Conservation (phyloP, 2,797 vertebrate genomes). For the Falco naumanni region DNA sequence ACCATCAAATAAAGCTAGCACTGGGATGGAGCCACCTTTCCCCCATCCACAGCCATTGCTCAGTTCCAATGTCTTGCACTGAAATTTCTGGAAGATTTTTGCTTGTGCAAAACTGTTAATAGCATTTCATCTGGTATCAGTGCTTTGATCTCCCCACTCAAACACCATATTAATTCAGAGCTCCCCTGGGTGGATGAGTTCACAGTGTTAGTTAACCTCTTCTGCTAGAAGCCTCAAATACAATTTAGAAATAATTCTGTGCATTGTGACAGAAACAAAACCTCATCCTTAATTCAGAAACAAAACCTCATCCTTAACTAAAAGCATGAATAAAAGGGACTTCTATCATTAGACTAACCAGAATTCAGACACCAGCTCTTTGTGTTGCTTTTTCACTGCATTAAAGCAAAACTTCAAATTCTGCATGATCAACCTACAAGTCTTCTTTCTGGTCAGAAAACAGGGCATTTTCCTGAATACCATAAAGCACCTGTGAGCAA, state of each 20-base stretch:
- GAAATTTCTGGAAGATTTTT: background rate
- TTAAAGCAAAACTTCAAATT: background rate
- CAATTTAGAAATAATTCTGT: conserved; percentile 2
- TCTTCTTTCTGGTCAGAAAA: background rate
- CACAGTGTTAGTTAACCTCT: conserved; percentile 38
- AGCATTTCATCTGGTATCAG: conserved; percentile 23
- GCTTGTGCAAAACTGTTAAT: background rate
- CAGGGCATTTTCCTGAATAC: background rate
- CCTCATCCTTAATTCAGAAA: conserved; percentile 27
- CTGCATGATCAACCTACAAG: background rate
- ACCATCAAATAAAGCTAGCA: background rate
- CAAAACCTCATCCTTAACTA: conserved; percentile 31
- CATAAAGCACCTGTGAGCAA: background rate
- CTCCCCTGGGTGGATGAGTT: conserved; percentile 31
- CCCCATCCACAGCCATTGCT: background rate
- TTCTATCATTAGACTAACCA: background rate
- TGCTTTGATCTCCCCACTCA: conserved; percentile 42
- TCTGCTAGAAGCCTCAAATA: conserved; percentile 16
- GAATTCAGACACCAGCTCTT: background rate
- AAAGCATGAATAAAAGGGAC: background rate
- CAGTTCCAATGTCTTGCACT: background rate
- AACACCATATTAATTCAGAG: conserved; percentile 27
- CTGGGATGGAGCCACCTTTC: background rate
- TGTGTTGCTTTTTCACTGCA: background rate
- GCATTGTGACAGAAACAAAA: conserved; percentile 31